Evolutionary conservation across 2,113 vertebrate genomes (phyloP).

Genomic region (Stegostoma tigrinum): DNA sequence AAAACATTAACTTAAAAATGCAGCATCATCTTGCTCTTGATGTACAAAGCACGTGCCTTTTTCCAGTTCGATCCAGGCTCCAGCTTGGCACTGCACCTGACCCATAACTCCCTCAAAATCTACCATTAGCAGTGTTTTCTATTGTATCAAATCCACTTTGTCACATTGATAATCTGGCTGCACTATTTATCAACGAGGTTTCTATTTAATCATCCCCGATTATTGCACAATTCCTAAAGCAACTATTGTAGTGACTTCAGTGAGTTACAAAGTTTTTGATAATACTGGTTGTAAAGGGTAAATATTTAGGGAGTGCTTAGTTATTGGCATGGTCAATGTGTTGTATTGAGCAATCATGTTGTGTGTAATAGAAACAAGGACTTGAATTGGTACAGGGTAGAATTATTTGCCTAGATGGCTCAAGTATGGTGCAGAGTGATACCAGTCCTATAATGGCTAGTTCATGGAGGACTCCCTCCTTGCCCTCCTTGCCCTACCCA

Average conservation of each 20-base stretch:
- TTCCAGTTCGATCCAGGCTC: not conserved
- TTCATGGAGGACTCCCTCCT: not conserved
- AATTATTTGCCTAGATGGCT: not conserved
- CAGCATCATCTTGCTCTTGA: not conserved
- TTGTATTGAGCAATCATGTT: not conserved
- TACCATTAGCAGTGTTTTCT: not conserved
- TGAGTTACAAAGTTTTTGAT: not conserved
- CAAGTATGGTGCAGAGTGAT: not conserved
- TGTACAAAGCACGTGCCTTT: not conserved
- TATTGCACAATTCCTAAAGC: not conserved
- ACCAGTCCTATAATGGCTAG: not conserved
- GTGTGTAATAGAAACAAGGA: not conserved
- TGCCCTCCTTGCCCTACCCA: not conserved
- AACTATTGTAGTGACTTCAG: not conserved
- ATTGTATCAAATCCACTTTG: not conserved
- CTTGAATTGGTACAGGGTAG: not conserved
- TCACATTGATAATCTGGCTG: not conserved
- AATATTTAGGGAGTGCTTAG: constrained; percentile 5
- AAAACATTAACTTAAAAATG: not conserved
- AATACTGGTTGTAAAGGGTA: not conserved
- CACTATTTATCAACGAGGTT: not conserved
- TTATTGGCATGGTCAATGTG: not conserved
- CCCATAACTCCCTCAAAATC: not conserved
- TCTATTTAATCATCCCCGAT: not conserved
- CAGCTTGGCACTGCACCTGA: not conserved